Conservation (phyloP, 2,888 invertebrate species). For the Melipona bicolor region DNA sequence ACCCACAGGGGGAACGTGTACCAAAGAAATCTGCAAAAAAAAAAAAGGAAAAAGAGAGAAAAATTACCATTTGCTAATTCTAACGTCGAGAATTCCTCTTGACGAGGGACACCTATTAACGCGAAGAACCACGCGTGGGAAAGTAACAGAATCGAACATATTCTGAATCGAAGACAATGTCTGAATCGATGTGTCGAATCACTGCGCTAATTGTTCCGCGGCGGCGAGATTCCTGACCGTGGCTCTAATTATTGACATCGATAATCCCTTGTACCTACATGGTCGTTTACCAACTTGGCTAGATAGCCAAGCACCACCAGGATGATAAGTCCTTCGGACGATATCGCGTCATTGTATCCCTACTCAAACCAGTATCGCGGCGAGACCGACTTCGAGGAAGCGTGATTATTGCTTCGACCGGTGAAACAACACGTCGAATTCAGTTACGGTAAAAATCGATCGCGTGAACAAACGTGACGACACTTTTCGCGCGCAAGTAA, state of each 20-base stretch:
- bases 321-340: constrained; percentile 16
- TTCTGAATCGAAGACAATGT: no score
- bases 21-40: no score
- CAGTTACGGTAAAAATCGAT: constrained; percentile 12
- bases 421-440: background rate
- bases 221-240: background rate
- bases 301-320: background rate
- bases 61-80: background rate
- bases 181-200: background rate
- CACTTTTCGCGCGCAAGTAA: constrained; percentile 13
- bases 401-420: constrained; percentile 5
- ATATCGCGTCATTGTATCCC: constrained; percentile 29
- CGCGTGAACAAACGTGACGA: background rate
- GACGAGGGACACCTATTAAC: background rate
- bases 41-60: no score
- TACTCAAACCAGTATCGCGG: constrained; percentile 12
- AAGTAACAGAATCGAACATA: background rate
- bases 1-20: no score
- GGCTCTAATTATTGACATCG: constrained; percentile 38
- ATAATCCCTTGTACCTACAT: constrained; percentile 31
- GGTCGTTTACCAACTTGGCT: constrained; percentile 20
- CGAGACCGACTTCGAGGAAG: constrained; percentile 1
- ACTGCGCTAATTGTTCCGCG: background rate
- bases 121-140: background rate
- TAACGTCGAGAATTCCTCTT: background rate